Evolutionary conservation across 2,888 invertebrate genomes (phyloP).

Genomic region (Melanotus villosus): DNA sequence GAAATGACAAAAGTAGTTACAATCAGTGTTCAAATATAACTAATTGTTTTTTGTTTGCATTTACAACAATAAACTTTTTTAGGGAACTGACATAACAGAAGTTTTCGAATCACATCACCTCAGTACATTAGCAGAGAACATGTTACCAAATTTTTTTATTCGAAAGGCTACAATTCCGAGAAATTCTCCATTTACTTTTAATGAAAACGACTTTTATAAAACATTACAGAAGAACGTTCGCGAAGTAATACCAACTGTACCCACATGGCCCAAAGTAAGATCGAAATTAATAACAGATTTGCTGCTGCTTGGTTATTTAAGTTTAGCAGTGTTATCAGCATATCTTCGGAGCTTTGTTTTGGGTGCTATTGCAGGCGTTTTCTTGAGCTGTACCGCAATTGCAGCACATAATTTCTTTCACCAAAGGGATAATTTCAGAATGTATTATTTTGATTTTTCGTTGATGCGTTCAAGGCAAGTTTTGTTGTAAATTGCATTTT

Average conservation of each 20-base stretch:
- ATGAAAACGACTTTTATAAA: constrained; percentile 81
- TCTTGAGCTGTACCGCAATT: constrained; percentile 74
- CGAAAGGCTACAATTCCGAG: constrained; percentile 75
- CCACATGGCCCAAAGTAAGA: constrained; percentile 61
- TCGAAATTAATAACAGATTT: constrained; percentile 67
- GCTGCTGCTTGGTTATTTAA: constrained; percentile 62
- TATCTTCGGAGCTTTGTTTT: constrained; percentile 65
- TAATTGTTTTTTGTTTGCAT: no score
- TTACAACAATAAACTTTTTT: no score
- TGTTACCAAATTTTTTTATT: constrained; percentile 78
- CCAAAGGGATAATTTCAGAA: constrained; percentile 81
- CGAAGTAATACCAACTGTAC: constrained; percentile 73
- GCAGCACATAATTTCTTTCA: constrained; percentile 86
- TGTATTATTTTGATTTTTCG: constrained; percentile 83
- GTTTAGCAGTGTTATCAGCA: constrained; percentile 60
- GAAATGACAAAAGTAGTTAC: constrained; percentile 74
- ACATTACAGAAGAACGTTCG: constrained; percentile 73
- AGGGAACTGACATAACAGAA: constrained; percentile 77
- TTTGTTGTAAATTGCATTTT: not conserved
- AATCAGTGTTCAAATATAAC: no score
- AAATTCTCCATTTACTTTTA: constrained; percentile 81
- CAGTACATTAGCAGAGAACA: constrained; percentile 69
- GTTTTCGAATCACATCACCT: constrained; percentile 84
- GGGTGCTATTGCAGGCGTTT: constrained; percentile 71
- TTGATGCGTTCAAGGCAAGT: constrained; percentile 76